Base-by-base conservation (phyloP, 1,140 invertebrate genomes). In the Drosophila melanica region DNA sequence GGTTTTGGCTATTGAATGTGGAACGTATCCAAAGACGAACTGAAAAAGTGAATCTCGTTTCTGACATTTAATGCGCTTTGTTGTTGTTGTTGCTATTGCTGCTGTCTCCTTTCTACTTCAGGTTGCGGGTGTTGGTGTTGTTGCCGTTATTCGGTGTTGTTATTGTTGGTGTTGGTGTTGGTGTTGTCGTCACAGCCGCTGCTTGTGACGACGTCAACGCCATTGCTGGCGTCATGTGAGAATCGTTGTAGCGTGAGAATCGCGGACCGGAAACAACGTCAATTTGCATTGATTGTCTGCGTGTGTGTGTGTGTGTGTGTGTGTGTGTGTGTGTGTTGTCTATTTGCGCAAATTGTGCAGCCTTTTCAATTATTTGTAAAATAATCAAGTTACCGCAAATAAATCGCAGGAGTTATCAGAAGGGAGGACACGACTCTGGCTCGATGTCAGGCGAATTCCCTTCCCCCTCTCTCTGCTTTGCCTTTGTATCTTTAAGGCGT, bases 321-420 rank as follows among this genome's bases (percentile, higher is more conserved):
- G 48, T 51, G 9, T 16, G n/a, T 35, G 30, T 35, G 48, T 10
- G 48, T 42, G 50, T 42, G 58, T 69, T 74, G 75, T 84, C 62
- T 85, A 71, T 77, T 75, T 86, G 59, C 70, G 79, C 70, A 81
- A 82, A 77, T 81, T 82, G 65, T 73, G 68, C 65, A 70, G 86
- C 81, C 82, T 87, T 87, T 87, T 87, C 82, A 87, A 87, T 87
- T 87, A 87, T 87, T 87, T 87, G 78, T 42, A 87, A 87, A 87
- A 87, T 87, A 87, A 87, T 87, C 79, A 87, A 82, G 79, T 87
- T 75, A 77, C 82, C 82, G 58, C 76, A 86, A 81, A 39, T 55
- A 12, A 33, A 30, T 8, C 11, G 51, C 6, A 7, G 53, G 23
- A 16, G 41, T 35, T 10, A 33, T 33, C n/a, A n/a, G 33, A 9